A percentile compares a stretch with the other conserved stretches of the same genome.
Conservation (phyloP, 2,888 invertebrate genomes). For the Rhabditoides inermis region DNA sequence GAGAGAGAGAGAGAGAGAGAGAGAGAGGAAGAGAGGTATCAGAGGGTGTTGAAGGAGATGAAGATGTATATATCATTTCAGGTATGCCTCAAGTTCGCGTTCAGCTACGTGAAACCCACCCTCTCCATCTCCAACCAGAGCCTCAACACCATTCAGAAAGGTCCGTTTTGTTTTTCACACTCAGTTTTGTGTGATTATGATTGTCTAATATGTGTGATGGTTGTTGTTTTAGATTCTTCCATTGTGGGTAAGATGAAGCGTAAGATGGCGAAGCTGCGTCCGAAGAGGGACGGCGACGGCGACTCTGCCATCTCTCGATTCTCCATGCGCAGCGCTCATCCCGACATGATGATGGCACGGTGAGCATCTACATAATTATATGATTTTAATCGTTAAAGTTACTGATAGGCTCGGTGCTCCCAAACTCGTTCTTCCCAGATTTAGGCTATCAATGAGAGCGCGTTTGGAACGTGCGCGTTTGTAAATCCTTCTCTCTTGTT, state of each 20-base stretch:
- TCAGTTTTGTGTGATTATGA: background rate
- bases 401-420: too few species aligned
- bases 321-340: background rate
- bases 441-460: too few species aligned
- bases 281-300: too few species aligned
- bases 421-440: background rate
- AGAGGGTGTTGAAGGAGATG: too few species aligned
- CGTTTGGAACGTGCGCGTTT: too few species aligned
- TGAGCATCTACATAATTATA: too few species aligned
- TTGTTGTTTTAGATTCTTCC: background rate
- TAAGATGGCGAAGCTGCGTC: constrained; percentile 30
- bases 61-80: too few species aligned
- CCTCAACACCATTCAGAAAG: constrained; percentile 31
- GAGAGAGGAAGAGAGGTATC: too few species aligned
- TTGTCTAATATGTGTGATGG: background rate
- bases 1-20: too few species aligned
- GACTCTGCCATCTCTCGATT: background rate
- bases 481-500: too few species aligned
- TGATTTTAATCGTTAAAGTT: too few species aligned
- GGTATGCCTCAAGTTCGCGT: constrained; percentile 29
- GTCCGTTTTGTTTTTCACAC: constrained; percentile 7
- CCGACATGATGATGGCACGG: background rate
- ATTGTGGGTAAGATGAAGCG: constrained; percentile 26
- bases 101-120: constrained; percentile 29
- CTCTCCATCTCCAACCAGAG: constrained; percentile 34